phyloP scores from a whole-genome alignment of 2,797 vertebrate genomes.

The Sebastolobus alascanus region DNA sequence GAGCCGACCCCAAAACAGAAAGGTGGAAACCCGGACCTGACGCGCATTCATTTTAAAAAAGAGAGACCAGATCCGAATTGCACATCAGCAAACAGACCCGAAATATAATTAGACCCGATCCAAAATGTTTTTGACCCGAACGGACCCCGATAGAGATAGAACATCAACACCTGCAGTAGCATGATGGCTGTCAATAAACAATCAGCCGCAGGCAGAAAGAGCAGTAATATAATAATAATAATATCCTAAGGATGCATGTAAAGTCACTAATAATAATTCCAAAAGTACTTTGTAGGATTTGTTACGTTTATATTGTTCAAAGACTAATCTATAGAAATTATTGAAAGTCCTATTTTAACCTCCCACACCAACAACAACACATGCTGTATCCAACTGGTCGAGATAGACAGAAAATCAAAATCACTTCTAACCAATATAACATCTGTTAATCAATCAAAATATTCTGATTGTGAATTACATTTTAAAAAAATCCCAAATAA shows the following conservation, averaged over 20 bases:
- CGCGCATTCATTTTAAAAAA: not conserved
- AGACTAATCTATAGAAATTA: not conserved
- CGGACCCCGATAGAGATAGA: not conserved
- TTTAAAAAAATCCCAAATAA: too few relatives aligned
- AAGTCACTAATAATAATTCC: not conserved
- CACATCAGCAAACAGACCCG: not conserved
- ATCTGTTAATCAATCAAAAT: not conserved
- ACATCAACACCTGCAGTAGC: not conserved
- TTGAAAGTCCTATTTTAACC: not conserved
- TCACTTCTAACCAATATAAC: not conserved
- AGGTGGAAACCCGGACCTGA: not conserved
- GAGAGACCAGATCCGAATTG: too few relatives aligned
- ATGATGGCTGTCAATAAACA: not conserved
- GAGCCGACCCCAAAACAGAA: not conserved
- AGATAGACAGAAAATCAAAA: not conserved
- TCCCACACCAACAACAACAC: not conserved
- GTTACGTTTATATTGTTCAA: not conserved
- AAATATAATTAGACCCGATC: not conserved
- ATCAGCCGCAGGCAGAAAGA: not conserved
- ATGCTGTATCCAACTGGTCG: not conserved
- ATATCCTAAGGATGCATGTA: not conserved
- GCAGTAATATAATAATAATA: not conserved
- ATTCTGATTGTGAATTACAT: too few relatives aligned
- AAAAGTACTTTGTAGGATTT: not conserved
- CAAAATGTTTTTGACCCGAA: not conserved